These are phyloP conservation scores for Cryptomyrus ogoouensis DNA, from an alignment of 2,113 vertebrate genomes.

Conservation along the genomic window DNA sequence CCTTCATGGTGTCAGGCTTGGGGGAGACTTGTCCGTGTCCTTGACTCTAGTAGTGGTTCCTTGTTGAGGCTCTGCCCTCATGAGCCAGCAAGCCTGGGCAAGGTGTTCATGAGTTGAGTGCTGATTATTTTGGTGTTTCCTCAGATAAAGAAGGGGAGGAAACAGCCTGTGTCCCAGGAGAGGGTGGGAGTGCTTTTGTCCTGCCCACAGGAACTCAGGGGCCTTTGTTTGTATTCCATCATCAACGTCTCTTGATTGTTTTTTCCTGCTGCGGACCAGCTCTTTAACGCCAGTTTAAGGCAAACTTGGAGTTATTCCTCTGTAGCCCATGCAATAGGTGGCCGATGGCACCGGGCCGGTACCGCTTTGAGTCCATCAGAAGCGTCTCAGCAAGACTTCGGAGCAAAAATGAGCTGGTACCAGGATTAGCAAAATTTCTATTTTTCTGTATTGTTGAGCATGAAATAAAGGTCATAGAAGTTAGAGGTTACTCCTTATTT, in stretches of 20 bases:
- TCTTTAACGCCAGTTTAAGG: not conserved
- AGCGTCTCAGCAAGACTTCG: not conserved
- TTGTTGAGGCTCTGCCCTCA: constrained; percentile 11
- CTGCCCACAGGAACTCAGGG: constrained; percentile 26
- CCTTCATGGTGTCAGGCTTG: constrained; percentile 41
- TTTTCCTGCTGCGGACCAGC: constrained; percentile 34
- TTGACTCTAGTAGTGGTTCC: not conserved
- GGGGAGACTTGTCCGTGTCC: not conserved
- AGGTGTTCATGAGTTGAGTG: constrained; percentile 33
- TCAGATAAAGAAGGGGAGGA: constrained; percentile 54
- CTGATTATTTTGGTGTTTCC: constrained; percentile 58
- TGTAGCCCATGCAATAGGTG: not conserved
- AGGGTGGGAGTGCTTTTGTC: constrained; percentile 16
- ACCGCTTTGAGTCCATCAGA: not conserved
- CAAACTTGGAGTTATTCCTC: not conserved
- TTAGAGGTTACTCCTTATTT: not conserved
- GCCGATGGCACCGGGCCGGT: not conserved
- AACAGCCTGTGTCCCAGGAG: constrained; percentile 45
- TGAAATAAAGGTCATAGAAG: not conserved
- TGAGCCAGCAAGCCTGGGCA: constrained; percentile 16
- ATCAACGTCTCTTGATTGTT: constrained; percentile 38
- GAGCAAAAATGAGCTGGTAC: not conserved
- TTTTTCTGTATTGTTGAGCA: not conserved
- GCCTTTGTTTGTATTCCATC: constrained; percentile 24
- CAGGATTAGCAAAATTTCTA: not conserved